Base-by-base conservation (phyloP, 2,888 invertebrate species). In the Protonemura montana region DNA sequence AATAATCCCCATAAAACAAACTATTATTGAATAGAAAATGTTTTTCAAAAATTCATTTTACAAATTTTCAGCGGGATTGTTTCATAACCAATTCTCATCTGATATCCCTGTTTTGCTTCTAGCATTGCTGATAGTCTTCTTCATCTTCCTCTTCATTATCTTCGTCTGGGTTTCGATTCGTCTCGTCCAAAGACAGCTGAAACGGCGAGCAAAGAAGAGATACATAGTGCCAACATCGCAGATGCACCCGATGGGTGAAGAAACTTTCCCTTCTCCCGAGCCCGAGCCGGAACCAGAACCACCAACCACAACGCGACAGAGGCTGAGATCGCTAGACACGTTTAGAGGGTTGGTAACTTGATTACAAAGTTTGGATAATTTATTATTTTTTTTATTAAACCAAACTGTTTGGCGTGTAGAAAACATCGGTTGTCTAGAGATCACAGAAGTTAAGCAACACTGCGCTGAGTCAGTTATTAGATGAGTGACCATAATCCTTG, bases 271-370 rank as follows among this genome's bases (percentile, higher is more conserved):
- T 0, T 7, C 81, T 13, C 59, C 85, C 10, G 29, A 29, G 26
- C 76, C 35, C 3, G 84, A 82, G 0, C 82, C 30, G 29, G 25
- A 85, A 41, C 28, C 85, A 59, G 10, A 82, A n/a, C 78, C 82
- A 13, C 16, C n/a, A 28, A 5, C 21, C 28, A 21, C 81, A 1
- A n/a, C 0, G 16, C 83, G 89, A 81, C 89, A 89, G 86, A 87
- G 90, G 83, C 88, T 90, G 76, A 88, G 89, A 87, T 90, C 90
- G 5, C 88, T 90, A 41, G 90, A 90, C 87, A 89, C 90, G 25
- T 90, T 89, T 85, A 87, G 90, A 87, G 90, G 90, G 90, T 90
- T n/a, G 88, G 88, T 10, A 35, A 35, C 5, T 6, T 35, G 35
- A 3, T 10, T 10, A 6, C 35, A 35, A 35, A 35, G 35, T 10